phyloP scores from a whole-genome alignment of 1,140 invertebrate genomes.

The Drosophila ohnishii region DNA sequence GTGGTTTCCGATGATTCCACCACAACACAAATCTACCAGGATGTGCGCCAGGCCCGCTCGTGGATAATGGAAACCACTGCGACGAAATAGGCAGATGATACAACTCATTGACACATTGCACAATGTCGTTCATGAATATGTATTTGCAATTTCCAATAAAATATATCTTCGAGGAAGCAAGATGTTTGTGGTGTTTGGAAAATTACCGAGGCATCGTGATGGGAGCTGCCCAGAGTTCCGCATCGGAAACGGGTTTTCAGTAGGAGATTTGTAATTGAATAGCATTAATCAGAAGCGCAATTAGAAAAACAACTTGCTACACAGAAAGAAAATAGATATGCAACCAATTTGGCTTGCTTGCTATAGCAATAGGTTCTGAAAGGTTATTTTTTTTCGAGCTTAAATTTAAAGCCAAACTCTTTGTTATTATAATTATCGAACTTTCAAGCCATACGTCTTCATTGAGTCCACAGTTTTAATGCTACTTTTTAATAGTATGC shows the following conservation, averaged over 20 bases:
- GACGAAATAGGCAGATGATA: not conserved
- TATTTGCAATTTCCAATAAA: slow-evolving; percentile 18
- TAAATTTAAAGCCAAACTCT: not conserved
- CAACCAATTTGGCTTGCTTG: not conserved
- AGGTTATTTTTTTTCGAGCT: not conserved
- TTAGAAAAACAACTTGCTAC: slow-evolving; percentile 5
- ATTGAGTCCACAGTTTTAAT: not conserved
- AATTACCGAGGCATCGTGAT: slow-evolving; percentile 30
- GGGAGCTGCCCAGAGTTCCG: slow-evolving; percentile 23
- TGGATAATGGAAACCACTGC: slow-evolving; percentile 47
- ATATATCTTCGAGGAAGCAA: slow-evolving; percentile 16
- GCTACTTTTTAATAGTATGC: too few species aligned
- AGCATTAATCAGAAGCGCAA: slow-evolving; percentile 4
- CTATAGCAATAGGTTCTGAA: not conserved
- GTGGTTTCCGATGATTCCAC: slow-evolving; percentile 6
- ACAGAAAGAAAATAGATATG: not conserved
- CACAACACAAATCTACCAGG: slow-evolving; percentile 50
- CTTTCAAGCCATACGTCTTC: not conserved
- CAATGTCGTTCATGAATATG: not conserved
- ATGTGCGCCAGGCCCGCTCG: slow-evolving; percentile 40
- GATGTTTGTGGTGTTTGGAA: slow-evolving; percentile 12
- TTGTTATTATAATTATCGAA: not conserved
- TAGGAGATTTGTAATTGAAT: slow-evolving; percentile 19
- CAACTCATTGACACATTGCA: not conserved
- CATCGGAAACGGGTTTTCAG: slow-evolving; percentile 50